Percentiles rank a stretch among this genome's conserved stretches.
Evolutionary conservation across 1,140 invertebrate species (phyloP).

Genomic region (Laupala kohalensis): DNA sequence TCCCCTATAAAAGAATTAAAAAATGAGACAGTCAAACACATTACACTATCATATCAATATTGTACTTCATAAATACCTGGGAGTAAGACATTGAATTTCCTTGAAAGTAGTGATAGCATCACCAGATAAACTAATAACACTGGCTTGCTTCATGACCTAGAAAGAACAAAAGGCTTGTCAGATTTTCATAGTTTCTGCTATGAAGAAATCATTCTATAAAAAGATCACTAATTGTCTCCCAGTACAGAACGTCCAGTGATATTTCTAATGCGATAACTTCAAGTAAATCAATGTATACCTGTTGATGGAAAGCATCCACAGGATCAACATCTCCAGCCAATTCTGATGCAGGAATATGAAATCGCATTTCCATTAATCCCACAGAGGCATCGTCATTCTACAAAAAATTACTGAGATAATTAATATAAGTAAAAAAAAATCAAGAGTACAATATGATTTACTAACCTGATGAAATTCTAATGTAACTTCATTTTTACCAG

Average conservation of each 20-base stretch:
- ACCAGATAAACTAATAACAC: constrained; percentile 92
- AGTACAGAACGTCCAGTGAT: not conserved
- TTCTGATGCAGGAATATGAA: constrained; percentile 86
- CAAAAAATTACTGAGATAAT: constrained; percentile 14
- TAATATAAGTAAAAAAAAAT: constrained; percentile 4
- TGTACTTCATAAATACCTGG: constrained; percentile 48
- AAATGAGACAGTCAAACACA: not conserved
- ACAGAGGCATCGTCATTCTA: constrained; percentile 96
- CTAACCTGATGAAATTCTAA: constrained; percentile 89
- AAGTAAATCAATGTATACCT: constrained; percentile 26
- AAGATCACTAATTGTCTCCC: not conserved
- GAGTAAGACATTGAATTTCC: constrained; percentile 95
- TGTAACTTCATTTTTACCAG: constrained; percentile 98
- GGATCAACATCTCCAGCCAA: constrained; percentile 74
- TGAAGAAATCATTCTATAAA: not conserved
- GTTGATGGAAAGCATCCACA: constrained; percentile 88
- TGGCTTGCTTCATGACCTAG: constrained; percentile 87
- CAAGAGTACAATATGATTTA: too few species aligned
- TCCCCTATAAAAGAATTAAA: constrained; percentile 56
- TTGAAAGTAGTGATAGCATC: constrained; percentile 95
- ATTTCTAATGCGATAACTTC: not conserved
- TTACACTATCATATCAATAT: not conserved
- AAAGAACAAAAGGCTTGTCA: too few species aligned
- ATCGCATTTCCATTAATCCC: constrained; percentile 92
- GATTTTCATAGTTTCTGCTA: too few species aligned